Evolutionary conservation across 2,888 invertebrate genomes (phyloP).

Genomic region (Ormyrus labotus): DNA sequence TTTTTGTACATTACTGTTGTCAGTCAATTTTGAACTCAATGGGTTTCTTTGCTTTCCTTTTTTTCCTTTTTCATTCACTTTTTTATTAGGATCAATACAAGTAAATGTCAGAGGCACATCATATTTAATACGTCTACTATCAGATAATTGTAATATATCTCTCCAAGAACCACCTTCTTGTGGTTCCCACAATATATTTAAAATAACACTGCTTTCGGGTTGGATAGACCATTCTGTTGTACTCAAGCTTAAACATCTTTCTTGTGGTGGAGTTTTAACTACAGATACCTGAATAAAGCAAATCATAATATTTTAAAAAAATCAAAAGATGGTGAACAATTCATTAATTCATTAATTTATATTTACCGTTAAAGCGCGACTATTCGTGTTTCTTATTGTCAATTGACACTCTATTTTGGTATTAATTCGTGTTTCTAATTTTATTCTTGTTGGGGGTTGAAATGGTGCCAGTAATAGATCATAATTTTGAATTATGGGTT

Average conservation of each 20-base stretch:
- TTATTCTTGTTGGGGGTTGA: conserved; percentile 67
- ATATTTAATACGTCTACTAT: conserved; percentile 81
- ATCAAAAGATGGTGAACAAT: neutral
- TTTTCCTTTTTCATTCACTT: conserved; percentile 34
- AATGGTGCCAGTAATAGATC: conserved; percentile 68
- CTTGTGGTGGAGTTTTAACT: conserved; percentile 78
- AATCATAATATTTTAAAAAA: neutral
- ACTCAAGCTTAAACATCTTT: conserved; percentile 79
- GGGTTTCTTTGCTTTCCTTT: conserved; percentile 27
- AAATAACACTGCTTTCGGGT: conserved; percentile 77
- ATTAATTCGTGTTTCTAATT: conserved; percentile 63
- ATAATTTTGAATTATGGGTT: conserved; percentile 45
- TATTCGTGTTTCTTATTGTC: conserved; percentile 63
- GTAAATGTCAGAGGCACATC: conserved; percentile 77
- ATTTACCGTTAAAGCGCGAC: conserved; percentile 61
- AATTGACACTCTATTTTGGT: conserved; percentile 60
- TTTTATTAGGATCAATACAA: conserved; percentile 51
- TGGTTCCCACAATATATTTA: conserved; percentile 83
- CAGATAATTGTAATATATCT: conserved; percentile 81
- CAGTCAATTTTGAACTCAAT: conserved; percentile 7
- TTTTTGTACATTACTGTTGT: conserved; percentile 14
- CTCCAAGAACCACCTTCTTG: conserved; percentile 79
- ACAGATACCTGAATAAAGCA: conserved; percentile 75
- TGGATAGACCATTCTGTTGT: conserved; percentile 78
- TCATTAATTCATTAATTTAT: conserved; percentile 12